Conservation (phyloP, 1,140 invertebrate species). For the Periplaneta americana region DNA sequence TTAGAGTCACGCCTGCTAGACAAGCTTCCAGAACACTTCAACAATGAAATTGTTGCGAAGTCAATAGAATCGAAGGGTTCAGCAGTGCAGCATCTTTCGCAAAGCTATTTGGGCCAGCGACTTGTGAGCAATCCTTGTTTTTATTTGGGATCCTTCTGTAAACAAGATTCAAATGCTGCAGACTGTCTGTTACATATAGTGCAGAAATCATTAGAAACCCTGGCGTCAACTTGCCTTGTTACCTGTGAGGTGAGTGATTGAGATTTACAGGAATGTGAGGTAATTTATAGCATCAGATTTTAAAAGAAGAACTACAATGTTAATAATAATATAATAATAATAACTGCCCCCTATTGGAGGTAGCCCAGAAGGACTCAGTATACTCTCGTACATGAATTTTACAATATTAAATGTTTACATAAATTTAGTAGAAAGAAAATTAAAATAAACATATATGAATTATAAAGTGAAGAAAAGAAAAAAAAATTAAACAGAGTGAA, state of each 20-base stretch:
- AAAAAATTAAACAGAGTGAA: too few relatives aligned
- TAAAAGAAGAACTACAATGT: too few relatives aligned
- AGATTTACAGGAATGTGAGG: too few relatives aligned
- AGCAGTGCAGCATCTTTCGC: not conserved
- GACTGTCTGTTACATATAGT: not conserved
- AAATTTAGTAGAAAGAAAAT: too few relatives aligned
- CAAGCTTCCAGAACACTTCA: not conserved
- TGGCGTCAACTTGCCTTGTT: not conserved
- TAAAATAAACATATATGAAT: too few relatives aligned
- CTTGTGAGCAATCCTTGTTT: not conserved
- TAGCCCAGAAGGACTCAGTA: too few relatives aligned
- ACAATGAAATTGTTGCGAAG: not conserved
- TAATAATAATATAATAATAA: too few relatives aligned
- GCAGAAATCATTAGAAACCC: not conserved
- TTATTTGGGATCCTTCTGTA: not conserved
- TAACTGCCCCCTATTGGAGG: too few relatives aligned
- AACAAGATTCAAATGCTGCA: not conserved
- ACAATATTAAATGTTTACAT: too few relatives aligned
- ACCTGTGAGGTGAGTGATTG: not conserved
- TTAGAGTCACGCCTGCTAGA: not conserved
- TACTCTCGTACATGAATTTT: too few relatives aligned
- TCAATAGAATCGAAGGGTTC: not conserved
- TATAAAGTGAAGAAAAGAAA: too few relatives aligned
- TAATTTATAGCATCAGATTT: too few relatives aligned
- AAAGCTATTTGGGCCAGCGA: not conserved